Conservation (phyloP, 1,140 invertebrate genomes). For the Meloidogyne chitwoodi region DNA sequence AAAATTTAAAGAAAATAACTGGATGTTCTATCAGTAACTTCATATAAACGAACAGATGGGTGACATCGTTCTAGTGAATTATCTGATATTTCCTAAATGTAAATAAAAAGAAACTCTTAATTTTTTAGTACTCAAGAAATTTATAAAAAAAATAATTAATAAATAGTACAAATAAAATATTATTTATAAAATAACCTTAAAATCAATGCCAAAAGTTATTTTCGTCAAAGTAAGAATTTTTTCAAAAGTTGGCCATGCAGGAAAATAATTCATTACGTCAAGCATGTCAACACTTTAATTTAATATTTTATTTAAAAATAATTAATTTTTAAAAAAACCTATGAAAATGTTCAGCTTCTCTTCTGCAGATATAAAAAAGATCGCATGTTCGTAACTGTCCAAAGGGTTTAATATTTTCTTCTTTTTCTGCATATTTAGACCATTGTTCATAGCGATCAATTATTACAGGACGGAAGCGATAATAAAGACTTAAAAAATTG, state of each 20-base stretch:
- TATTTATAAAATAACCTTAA: slow-evolving; percentile 32
- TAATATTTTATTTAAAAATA: neutral
- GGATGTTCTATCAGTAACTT: slow-evolving; percentile 42
- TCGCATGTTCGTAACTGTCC: slow-evolving; percentile 44
- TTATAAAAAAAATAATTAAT: too few species aligned
- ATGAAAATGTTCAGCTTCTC: slow-evolving; percentile 53
- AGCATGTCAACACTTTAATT: slow-evolving; percentile 50
- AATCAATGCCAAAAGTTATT: slow-evolving; percentile 46
- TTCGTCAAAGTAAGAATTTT: slow-evolving; percentile 33
- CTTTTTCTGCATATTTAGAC: slow-evolving; percentile 41
- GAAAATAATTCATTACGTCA: slow-evolving; percentile 58
- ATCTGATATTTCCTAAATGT: slow-evolving; percentile 44
- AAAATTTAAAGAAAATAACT: slow-evolving; percentile 23
- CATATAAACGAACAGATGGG: slow-evolving; percentile 50
- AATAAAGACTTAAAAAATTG: slow-evolving; percentile 34
- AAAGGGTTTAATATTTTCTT: slow-evolving; percentile 37
- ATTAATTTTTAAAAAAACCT: slow-evolving; percentile 30
- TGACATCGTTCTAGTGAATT: slow-evolving; percentile 45
- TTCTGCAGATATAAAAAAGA: slow-evolving; percentile 56
- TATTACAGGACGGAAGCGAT: slow-evolving; percentile 53
- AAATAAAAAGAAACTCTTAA: neutral
- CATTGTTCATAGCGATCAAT: slow-evolving; percentile 54
- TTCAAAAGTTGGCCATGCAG: slow-evolving; percentile 57
- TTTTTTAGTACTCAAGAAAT: neutral
- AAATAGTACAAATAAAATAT: neutral